Percentiles rank a stretch among this genome's conserved stretches.
Evolutionary conservation across 2,888 invertebrate species (phyloP).

Genomic region (Cyrtodaria siliqua): DNA sequence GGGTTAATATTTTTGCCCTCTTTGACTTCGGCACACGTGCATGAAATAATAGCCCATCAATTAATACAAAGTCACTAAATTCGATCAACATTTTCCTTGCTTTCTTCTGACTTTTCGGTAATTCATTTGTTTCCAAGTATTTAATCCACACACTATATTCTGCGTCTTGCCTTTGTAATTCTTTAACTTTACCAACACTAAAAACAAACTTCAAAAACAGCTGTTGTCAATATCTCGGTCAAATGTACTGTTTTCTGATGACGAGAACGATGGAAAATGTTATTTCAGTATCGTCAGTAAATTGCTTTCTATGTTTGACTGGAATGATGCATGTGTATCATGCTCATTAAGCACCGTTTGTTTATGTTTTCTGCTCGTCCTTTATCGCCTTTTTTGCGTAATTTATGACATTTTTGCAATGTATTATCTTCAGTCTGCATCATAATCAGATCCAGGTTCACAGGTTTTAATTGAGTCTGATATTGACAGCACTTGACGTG

Average conservation of each 20-base stretch:
- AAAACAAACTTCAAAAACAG: conserved; percentile 6
- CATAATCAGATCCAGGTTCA: neutral
- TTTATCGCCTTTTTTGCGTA: too few relatives aligned
- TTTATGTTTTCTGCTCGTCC: too few relatives aligned
- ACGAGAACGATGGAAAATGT: too few relatives aligned
- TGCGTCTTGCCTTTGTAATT: neutral
- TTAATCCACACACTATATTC: neutral
- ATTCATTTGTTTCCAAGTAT: conserved; percentile 13
- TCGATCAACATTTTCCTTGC: conserved; percentile 29
- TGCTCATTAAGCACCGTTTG: too few relatives aligned
- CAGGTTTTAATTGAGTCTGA: too few relatives aligned
- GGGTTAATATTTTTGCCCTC: conserved; percentile 23
- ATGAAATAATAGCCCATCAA: conserved; percentile 47
- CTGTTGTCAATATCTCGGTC: too few relatives aligned
- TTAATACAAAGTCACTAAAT: conserved; percentile 32
- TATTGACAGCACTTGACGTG: too few relatives aligned
- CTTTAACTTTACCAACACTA: conserved; percentile 15
- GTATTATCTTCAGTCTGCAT: conserved; percentile 8
- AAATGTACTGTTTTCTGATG: too few relatives aligned
- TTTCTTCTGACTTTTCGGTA: conserved; percentile 43
- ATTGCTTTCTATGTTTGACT: too few relatives aligned
- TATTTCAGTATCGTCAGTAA: too few relatives aligned
- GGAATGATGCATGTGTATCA: too few relatives aligned
- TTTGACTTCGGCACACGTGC: conserved; percentile 24
- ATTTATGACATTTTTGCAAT: too few relatives aligned